Percentiles rank a stretch among this genome's conserved stretches.
phyloP scores from a whole-genome alignment of 2,797 vertebrate genomes.

The Micromesistius poutassou region DNA sequence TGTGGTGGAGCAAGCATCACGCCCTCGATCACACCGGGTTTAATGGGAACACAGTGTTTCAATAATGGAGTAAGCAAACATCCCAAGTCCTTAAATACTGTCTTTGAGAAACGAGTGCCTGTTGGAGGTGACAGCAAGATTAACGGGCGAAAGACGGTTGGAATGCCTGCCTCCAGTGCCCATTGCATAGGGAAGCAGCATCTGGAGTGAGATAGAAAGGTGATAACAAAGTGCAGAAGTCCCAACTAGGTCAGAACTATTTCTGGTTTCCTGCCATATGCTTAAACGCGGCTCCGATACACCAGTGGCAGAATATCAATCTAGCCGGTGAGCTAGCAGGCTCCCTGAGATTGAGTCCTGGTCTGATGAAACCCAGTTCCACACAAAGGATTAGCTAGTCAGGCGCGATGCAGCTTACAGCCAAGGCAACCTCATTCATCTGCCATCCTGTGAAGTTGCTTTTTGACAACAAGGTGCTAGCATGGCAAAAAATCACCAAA shows the following conservation, averaged over 20 bases:
- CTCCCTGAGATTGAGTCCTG: slow-evolving; percentile 17
- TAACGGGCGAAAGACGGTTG: slow-evolving; percentile 41
- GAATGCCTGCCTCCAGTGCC: slow-evolving; percentile 35
- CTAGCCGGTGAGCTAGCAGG: slow-evolving; percentile 31
- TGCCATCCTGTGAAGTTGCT: slow-evolving; percentile 25
- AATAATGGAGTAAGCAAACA: slow-evolving; percentile 28
- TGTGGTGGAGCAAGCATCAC: neutral
- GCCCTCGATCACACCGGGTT: neutral
- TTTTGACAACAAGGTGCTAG: slow-evolving; percentile 22
- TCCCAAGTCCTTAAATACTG: slow-evolving; percentile 20
- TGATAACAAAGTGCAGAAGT: slow-evolving; percentile 59
- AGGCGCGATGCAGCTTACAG: slow-evolving; percentile 9
- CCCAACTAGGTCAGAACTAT: slow-evolving; percentile 78
- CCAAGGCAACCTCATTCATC: slow-evolving; percentile 12
- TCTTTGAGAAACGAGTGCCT: slow-evolving; percentile 39
- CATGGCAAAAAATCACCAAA: slow-evolving; percentile 4
- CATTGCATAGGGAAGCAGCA: slow-evolving; percentile 36
- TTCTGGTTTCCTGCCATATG: slow-evolving; percentile 69
- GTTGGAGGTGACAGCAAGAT: slow-evolving; percentile 47
- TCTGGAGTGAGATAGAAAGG: slow-evolving; percentile 54
- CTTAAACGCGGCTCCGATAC: slow-evolving; percentile 55
- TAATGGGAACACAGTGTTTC: neutral
- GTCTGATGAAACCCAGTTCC: slow-evolving; percentile 14
- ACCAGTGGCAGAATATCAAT: slow-evolving; percentile 58
- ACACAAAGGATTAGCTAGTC: slow-evolving; percentile 10